Percentiles rank a stretch among this genome's conserved stretches.
These are phyloP conservation scores for Sericinus montela DNA, from an alignment of 2,888 invertebrate genomes.

Conservation along the genomic window DNA sequence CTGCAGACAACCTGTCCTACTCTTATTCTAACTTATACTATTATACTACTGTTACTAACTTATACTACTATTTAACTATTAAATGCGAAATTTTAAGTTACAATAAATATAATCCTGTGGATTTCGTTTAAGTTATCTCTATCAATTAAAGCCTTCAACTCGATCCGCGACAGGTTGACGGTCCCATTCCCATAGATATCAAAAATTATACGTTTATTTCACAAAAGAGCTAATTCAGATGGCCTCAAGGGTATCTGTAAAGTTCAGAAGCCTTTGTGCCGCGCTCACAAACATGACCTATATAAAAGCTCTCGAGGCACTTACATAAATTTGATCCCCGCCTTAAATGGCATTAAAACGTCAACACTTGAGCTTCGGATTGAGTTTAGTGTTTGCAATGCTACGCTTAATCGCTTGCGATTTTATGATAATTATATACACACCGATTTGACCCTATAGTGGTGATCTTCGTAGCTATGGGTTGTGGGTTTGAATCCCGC, in stretches of 20 bases:
- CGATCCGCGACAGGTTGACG: too few relatives aligned
- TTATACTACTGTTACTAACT: too few relatives aligned
- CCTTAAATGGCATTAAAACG: slow-evolving; percentile 41
- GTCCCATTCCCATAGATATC: not conserved
- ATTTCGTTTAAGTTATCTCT: too few relatives aligned
- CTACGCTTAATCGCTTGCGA: not conserved
- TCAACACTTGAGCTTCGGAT: slow-evolving; percentile 33
- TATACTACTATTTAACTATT: too few relatives aligned
- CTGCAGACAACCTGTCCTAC: too few relatives aligned
- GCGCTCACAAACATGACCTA: slow-evolving; percentile 16
- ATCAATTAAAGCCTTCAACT: too few relatives aligned
- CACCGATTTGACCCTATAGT: too few relatives aligned
- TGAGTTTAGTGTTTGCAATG: slow-evolving; percentile 9
- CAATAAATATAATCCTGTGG: too few relatives aligned
- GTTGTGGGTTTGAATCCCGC: too few relatives aligned
- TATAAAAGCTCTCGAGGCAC: slow-evolving; percentile 33
- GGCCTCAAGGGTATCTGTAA: slow-evolving; percentile 7
- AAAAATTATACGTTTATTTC: not conserved
- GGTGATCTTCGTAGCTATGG: too few relatives aligned
- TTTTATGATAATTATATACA: not conserved
- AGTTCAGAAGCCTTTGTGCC: slow-evolving; percentile 14
- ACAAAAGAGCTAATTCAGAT: not conserved
- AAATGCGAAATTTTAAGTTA: too few relatives aligned
- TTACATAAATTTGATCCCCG: slow-evolving; percentile 46
- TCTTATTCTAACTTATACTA: too few relatives aligned